Base-by-base conservation (phyloP, 2,888 invertebrate species). In the Bellardia pandia region DNA sequence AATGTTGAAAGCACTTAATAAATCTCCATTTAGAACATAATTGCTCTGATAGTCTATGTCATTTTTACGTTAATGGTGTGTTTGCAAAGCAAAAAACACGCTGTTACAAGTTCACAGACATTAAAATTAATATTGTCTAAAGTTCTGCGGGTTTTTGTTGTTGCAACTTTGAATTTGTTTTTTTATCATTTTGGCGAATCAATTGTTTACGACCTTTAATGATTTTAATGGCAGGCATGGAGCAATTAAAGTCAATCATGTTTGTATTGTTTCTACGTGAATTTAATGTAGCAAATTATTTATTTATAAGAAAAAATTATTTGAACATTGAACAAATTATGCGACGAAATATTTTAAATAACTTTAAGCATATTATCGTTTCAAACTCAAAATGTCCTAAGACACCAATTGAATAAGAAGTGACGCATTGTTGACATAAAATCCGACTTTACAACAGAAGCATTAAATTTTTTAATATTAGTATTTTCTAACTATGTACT, bases 21-120 rank as follows among this genome's bases (percentile, higher is more conserved):
- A 68, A 40, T 68, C 40, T 68, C 2, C 14, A 85, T 74, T 74
- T 79, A 79, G 64, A 85, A 85, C 72, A 78, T 72, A 85, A 85
- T 74, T 74, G 40, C 45, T 64, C 13, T 45, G 58, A 37, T 40
- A 69, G 14, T 16, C 33, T 37, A 37, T 37, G 37, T 37, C 37
- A 37, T 5, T 37, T 37, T 37, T 37, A 37, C 37, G 37, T 37
- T 37, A 66, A 45, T 37, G 1, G 51, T 30, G 13, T 30, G 9
- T 58, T 58, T 58, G 51, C 13, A 3, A 30, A 16, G 9, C 14
- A 23, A 9, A 9, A 60, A 33, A 60, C 11, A 40, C 30, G 8
- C 40, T n/a, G 1, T 62, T 56, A 71, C 64, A 72, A 72, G 53
- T 80, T 72, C 16, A 72, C 11, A 72, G 33, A 33, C 6, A 80